These are phyloP conservation scores for Herminia tarsipennalis DNA, from an alignment of 2,888 invertebrate genomes.

Conservation along the genomic window DNA sequence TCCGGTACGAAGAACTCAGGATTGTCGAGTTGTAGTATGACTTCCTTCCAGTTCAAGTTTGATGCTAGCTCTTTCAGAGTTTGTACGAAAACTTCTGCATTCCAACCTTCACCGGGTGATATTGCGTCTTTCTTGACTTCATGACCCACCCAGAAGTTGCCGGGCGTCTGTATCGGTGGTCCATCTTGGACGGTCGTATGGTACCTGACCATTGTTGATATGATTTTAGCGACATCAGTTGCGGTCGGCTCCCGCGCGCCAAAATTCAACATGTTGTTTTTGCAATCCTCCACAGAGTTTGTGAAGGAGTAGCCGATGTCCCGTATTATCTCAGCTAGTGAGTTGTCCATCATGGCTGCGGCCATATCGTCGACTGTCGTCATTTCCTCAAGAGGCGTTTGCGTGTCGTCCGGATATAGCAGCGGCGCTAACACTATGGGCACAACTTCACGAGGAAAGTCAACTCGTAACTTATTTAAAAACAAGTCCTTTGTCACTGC, in stretches of 20 bases:
- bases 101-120: conserved; percentile 89
- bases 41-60: conserved; percentile 96
- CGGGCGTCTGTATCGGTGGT: conserved; percentile 89
- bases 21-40: conserved; percentile 96
- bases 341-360: conserved; percentile 89
- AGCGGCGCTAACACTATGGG: conserved; percentile 96
- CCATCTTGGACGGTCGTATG: conserved; percentile 88
- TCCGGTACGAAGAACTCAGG: conserved; percentile 95
- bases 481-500: conserved; percentile 92
- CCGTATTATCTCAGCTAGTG: conserved; percentile 94
- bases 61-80: conserved; percentile 95
- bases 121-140: conserved; percentile 83
- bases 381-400: conserved; percentile 87
- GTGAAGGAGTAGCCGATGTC: conserved; percentile 98
- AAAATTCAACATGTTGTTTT: conserved; percentile 92
- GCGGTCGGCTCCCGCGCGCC: conserved; percentile 94
- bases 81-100: conserved; percentile 96
- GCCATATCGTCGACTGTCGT: conserved; percentile 87
- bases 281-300: conserved; percentile 93
- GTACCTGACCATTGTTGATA: conserved; percentile 94
- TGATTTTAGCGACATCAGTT: conserved; percentile 92
- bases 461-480: conserved; percentile 91
- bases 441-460: conserved; percentile 95
- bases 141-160: conserved; percentile 87
- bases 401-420: conserved; percentile 92